Evolutionary conservation across 1,140 invertebrate species (phyloP).

Genomic region (Phortica variegata): DNA sequence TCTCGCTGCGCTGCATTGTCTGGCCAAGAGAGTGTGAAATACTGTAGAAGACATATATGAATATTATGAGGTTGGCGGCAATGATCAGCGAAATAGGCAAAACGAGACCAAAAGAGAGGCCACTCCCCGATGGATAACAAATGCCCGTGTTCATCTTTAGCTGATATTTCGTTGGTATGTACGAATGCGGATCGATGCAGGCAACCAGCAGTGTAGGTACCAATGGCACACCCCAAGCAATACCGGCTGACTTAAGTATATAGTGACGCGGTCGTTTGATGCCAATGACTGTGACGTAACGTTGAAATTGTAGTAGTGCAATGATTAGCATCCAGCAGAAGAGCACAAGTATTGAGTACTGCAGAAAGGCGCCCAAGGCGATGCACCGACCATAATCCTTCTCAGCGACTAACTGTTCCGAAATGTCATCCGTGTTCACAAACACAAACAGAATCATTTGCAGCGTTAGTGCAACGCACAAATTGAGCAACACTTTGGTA

Average conservation of each 20-base stretch:
- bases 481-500: constrained; percentile 63
- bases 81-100: constrained; percentile 62
- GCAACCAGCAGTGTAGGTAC: constrained; percentile 60
- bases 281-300: constrained; percentile 64
- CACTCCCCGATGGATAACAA: constrained; percentile 64
- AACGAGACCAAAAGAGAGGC: constrained; percentile 60
- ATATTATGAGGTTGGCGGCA: constrained; percentile 60
- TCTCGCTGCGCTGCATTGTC: constrained; percentile 56
- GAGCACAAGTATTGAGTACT: constrained; percentile 65
- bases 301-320: constrained; percentile 64
- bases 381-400: constrained; percentile 49
- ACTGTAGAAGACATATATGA: constrained; percentile 61
- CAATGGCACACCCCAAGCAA: constrained; percentile 61
- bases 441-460: constrained; percentile 63
- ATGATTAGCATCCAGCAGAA: constrained; percentile 70
- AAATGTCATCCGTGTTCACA: constrained; percentile 57
- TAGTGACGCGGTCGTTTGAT: constrained; percentile 58
- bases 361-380: constrained; percentile 60
- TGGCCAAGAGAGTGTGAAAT: constrained; percentile 59
- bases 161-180: constrained; percentile 50
- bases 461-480: constrained; percentile 61
- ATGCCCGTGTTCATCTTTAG: constrained; percentile 42
- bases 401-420: constrained; percentile 3
- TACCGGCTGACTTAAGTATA: constrained; percentile 59
- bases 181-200: constrained; percentile 58